Evolutionary conservation across 2,888 invertebrate species (phyloP).

Genomic region (Trichogramma evanescens): DNA sequence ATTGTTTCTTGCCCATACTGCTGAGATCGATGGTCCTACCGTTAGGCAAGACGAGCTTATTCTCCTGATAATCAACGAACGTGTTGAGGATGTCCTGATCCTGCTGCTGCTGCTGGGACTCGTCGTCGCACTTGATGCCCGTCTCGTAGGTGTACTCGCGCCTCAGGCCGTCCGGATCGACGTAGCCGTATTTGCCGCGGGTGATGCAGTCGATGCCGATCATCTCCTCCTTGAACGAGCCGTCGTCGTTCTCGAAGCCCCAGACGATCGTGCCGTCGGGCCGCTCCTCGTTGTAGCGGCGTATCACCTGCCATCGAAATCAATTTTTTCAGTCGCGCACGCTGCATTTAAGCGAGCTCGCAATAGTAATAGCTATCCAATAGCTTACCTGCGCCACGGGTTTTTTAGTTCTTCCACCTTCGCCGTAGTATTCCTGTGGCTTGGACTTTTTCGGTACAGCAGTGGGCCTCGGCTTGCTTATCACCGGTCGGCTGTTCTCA

Average conservation of each 20-base stretch:
- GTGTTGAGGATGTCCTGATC: conserved; percentile 50
- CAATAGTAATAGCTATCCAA: not conserved
- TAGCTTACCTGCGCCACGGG: conserved; percentile 58
- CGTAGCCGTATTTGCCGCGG: conserved; percentile 74
- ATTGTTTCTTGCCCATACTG: conserved; percentile 62
- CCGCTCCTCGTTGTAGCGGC: conserved; percentile 67
- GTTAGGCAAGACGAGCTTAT: conserved; percentile 65
- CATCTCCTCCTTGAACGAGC: conserved; percentile 77
- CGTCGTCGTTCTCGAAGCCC: conserved; percentile 85
- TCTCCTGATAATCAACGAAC: conserved; percentile 68
- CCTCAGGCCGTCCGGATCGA: conserved; percentile 75
- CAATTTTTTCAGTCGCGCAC: too few species aligned
- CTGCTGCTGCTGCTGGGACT: conserved; percentile 44
- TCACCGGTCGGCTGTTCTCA: conserved; percentile 19
- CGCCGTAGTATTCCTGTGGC: conserved; percentile 16
- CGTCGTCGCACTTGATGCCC: conserved; percentile 57
- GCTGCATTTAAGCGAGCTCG: not conserved
- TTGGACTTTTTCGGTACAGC: conserved; percentile 17
- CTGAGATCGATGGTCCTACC: conserved; percentile 66
- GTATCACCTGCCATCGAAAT: conserved; percentile 30
- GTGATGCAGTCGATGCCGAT: conserved; percentile 73
- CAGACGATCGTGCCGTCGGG: conserved; percentile 71
- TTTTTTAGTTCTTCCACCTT: conserved; percentile 47
- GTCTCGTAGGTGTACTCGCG: conserved; percentile 78
- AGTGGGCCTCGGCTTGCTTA: conserved; percentile 20